Evolutionary conservation across 1,140 invertebrate genomes (phyloP), one percentile per base, ranked within the genome.

Genomic region (Drosophila ironensis): DNA sequence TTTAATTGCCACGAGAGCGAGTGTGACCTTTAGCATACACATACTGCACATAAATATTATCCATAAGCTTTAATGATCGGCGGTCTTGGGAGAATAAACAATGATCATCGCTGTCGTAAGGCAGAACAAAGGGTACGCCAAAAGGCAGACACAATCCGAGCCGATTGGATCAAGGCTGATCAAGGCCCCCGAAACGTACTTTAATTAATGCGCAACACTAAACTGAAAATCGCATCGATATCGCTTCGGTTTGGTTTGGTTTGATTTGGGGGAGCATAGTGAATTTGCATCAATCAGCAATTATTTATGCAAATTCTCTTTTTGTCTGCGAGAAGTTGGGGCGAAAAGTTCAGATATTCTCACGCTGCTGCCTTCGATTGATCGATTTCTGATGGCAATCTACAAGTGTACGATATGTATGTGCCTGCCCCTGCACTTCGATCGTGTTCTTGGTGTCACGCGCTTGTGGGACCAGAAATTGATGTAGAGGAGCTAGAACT

Each of bases 281-380:
- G 41, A 47, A 73, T 84, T 84, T 84, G 80, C 78, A 86, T 78
- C 73, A 71, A 44, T 86, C 76, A 53, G 57, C 80, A 72, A 84
- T 84, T 84, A 84, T 78, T 70, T 84, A 84, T 84, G 80, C 80
- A 86, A 86, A 84, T 86, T 53, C 46, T 30, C 40, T 28, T 25
- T 22, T 27, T 24, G 27, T 42, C n/a, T n/a, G n/a, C n/a, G n/a
- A n/a, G n/a, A n/a, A n/a, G n/a, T n/a, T n/a, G 63, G 35, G 27
- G 30, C 16, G 6, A 35, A 46, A 35, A 52, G 50, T 46, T 52
- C 46, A 53, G 61, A 60, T 70, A 74, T 84, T 84, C 78, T 86
- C 78, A 84, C 78, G 78, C 57, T 73, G 59, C 30, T 4, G 30
- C 20, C 7, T 33, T 60, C 67, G 25, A 71, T 53, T 71, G 67